Evolutionary conservation across 2,113 vertebrate species (phyloP), one percentile per base, ranked within the genome.

Genomic region (Burhinus bistriatus): DNA sequence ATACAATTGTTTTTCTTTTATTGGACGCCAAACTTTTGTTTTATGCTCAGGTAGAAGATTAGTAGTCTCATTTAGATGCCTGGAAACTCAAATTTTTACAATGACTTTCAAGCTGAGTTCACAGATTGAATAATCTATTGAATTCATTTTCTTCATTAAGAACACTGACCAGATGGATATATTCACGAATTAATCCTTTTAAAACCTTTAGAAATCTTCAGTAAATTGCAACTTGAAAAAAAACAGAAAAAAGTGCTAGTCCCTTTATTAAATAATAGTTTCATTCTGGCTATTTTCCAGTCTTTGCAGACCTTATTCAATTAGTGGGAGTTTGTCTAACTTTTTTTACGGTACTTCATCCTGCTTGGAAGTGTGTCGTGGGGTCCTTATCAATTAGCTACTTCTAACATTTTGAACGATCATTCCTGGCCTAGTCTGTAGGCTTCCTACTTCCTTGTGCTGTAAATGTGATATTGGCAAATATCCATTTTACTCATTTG

Each of bases 381-480:
- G 61, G 2, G 4, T 92, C 47, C 21, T 44, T 77, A 84, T 70
- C 47, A 84, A 55, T 96, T 85, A 42, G 23, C 29, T 6, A 0
- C 16, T 87, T 82, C 52, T 80, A 66, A 66, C 6, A 79, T 87
- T 59, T 38, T 92, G 62, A 96, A 36, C 1, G 2, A 62, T 40
- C 55, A 16, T 65, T 81, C 81, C 61, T 83, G 20, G 9, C 82
- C 65, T 91, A 21, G 6, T 81, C 40, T 49, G 27, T 45, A 93
- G 21, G 65, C 14, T 73, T 51, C 36, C 64, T 77, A 34, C 29
- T 93, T 89, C 11, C 16, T 76, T 38, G n/a, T 42, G 11, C 34
- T 80, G 9, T 93, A 90, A 86, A 93, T 80, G 21, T 94, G 36
- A 65, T 90, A 71, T 57, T 93, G 88, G 79, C 91, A 97, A 97